Conservation (phyloP, 2,888 invertebrate species). For the Iphiclides podalirius region DNA sequence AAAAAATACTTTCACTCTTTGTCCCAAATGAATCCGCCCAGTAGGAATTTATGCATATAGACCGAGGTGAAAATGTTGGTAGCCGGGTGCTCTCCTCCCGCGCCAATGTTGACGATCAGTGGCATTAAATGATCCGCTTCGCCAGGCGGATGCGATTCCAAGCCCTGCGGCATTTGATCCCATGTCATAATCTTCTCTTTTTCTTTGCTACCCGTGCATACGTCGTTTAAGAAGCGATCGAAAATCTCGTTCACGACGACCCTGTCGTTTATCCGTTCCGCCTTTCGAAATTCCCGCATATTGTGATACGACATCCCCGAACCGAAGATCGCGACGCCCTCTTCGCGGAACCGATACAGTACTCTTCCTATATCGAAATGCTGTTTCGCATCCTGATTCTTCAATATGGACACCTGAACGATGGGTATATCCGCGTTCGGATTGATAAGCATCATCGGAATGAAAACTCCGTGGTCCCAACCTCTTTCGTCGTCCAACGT, state of each 20-base stretch:
- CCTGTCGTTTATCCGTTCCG: conserved; percentile 21
- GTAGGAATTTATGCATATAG: conserved; percentile 37
- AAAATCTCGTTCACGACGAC: conserved; percentile 34
- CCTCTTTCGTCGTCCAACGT: conserved; percentile 42
- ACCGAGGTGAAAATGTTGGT: conserved; percentile 39
- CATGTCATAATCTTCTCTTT: conserved; percentile 34
- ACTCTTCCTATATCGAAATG: conserved; percentile 46
- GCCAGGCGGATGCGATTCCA: conserved; percentile 38
- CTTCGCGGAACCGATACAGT: conserved; percentile 41
- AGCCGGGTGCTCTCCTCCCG: conserved; percentile 37
- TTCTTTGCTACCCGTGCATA: conserved; percentile 31
- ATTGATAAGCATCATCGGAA: conserved; percentile 53
- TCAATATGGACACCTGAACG: conserved; percentile 45
- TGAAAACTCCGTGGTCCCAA: conserved; percentile 55
- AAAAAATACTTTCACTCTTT: too few relatives aligned
- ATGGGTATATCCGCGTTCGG: conserved; percentile 48
- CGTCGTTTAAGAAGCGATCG: conserved; percentile 35
- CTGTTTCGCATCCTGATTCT: conserved; percentile 40
- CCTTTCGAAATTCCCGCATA: conserved; percentile 34
- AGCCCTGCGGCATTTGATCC: conserved; percentile 34
- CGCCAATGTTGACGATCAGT: conserved; percentile 43
- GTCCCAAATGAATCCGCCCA: conserved; percentile 47
- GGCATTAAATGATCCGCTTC: conserved; percentile 53
- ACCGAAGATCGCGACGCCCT: conserved; percentile 45
- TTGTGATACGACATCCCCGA: conserved; percentile 49